Percentiles rank a stretch among this genome's conserved stretches.
Conservation (phyloP, 1,140 invertebrate species). For the Drosophila nasuta region DNA sequence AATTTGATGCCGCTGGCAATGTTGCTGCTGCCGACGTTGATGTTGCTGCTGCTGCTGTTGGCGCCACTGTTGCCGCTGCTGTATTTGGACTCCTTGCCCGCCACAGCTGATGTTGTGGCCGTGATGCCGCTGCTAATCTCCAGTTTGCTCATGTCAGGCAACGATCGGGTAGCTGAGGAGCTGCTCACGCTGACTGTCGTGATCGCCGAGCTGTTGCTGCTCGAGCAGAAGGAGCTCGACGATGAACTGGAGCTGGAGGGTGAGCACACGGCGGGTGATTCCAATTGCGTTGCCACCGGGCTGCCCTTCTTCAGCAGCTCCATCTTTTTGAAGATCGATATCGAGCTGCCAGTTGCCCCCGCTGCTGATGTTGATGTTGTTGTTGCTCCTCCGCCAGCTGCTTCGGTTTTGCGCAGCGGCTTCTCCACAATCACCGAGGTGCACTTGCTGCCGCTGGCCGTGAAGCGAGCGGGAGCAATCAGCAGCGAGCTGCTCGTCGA, state of each 20-base stretch:
- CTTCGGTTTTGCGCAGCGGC: conserved; percentile 45
- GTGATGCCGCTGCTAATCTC: conserved; percentile 67
- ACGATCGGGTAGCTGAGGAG: conserved; percentile 66
- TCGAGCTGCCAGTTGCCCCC: background rate
- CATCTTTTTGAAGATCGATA: too few species aligned
- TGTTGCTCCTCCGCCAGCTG: conserved; percentile 21
- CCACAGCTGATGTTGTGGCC: background rate
- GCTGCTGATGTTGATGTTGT: conserved; percentile 23
- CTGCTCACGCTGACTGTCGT: conserved; percentile 49
- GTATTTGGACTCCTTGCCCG: conserved; percentile 63
- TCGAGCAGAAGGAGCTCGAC: conserved; percentile 67
- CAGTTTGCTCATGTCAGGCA: conserved; percentile 82
- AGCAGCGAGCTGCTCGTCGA: conserved; percentile 12
- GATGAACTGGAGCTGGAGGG: conserved; percentile 69
- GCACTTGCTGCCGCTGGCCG: conserved; percentile 50
- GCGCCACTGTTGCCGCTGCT: conserved; percentile 26
- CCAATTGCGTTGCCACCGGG: conserved; percentile 27
- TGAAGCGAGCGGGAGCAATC: conserved; percentile 60
- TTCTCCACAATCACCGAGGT: conserved; percentile 80
- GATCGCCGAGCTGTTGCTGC: conserved; percentile 45
- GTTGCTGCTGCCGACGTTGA: conserved; percentile 84
- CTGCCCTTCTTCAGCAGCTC: too few species aligned
- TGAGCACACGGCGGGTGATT: conserved; percentile 76
- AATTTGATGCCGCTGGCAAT: conserved; percentile 40
- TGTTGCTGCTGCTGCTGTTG: background rate